Evolutionary conservation across 1,140 invertebrate species (phyloP).

Genomic region (Asobara japonica): DNA sequence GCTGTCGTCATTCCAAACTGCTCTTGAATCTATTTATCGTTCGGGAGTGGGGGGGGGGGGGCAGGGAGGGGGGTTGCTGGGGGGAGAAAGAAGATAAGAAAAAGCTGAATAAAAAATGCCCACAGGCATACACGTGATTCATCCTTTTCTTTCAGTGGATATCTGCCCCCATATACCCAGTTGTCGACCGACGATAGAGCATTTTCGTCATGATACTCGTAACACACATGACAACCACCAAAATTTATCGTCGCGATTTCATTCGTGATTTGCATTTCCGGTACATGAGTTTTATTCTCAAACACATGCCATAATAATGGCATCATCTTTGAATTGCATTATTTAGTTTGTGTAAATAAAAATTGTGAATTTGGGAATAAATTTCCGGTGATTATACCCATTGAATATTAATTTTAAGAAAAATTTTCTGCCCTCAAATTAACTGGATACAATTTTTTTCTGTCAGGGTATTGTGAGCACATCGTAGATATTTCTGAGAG

Average conservation of each 20-base stretch:
- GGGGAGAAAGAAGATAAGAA: neutral
- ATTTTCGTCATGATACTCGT: slow-evolving; percentile 6
- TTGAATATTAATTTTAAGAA: too few relatives aligned
- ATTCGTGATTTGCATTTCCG: slow-evolving; percentile 38
- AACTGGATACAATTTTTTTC: too few relatives aligned
- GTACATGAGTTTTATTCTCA: slow-evolving; percentile 14
- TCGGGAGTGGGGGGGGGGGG: too few relatives aligned
- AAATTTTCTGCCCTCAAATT: too few relatives aligned
- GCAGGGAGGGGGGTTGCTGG: neutral
- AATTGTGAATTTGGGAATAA: too few relatives aligned
- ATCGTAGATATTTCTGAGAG: too few relatives aligned
- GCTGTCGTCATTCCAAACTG: neutral
- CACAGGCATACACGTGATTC: slow-evolving; percentile 1
- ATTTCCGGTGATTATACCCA: too few relatives aligned
- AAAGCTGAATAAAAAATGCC: neutral
- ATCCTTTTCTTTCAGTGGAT: neutral
- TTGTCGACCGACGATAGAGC: slow-evolving; percentile 10
- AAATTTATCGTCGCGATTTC: slow-evolving; percentile 35
- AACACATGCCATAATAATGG: neutral
- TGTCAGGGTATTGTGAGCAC: too few relatives aligned
- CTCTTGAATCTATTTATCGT: neutral
- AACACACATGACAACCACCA: slow-evolving; percentile 7
- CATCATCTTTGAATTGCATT: slow-evolving; percentile 15
- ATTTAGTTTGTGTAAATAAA: too few relatives aligned
- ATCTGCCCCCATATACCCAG: neutral